Evolutionary conservation across 1,140 invertebrate genomes (phyloP), one percentile per base, ranked within the genome.

Genomic region (Lethrus apterus): DNA sequence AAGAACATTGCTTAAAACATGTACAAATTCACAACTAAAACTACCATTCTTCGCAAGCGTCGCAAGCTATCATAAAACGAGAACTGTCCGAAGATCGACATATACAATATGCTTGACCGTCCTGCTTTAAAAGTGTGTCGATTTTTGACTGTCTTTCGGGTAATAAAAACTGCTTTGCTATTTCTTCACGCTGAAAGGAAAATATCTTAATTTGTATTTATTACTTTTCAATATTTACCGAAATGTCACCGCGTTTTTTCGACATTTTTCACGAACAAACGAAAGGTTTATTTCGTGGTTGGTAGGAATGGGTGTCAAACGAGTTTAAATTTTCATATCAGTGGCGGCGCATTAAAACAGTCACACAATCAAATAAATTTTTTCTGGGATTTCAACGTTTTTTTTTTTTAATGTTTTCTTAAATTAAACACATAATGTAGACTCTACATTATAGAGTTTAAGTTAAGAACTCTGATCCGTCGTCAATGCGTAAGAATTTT

Each of bases 61-160:
- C 95, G 73, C 94, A 98, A 31, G 87, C 90, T 68, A 97, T 97
- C 93, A 98, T 98, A 71, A 98, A 97, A 19, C 92, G 72, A 4
- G 85, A 89, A 56, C 86, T 89, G 63, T 97, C 93, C 0, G 89
- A 87, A 11, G 88, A 89, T 30, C 92, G 76, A 67, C 94, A 98
- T 54, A 98, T 89, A 66, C 94, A 98, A 66, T 97, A 98, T 2
- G 85, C 81, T 71, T 89, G 84, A 18, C 84, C 84, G 69, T 89
- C 86, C 70, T 90, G 85, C 64, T 88, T 89, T 15, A 93, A 68
- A 48, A 93, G 74, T 4, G 88, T 86, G 19, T 88, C 88, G 43
- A 93, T 90, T 70, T 93, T 93, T 10, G 89, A 92, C 64, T 93
- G 88, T 31, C 90, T 72, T 60, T 93, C 89, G 0, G 90, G 90